These are phyloP conservation scores for Rhinogobius similis DNA, from an alignment of 2,113 vertebrate species.

Conservation along the genomic window DNA sequence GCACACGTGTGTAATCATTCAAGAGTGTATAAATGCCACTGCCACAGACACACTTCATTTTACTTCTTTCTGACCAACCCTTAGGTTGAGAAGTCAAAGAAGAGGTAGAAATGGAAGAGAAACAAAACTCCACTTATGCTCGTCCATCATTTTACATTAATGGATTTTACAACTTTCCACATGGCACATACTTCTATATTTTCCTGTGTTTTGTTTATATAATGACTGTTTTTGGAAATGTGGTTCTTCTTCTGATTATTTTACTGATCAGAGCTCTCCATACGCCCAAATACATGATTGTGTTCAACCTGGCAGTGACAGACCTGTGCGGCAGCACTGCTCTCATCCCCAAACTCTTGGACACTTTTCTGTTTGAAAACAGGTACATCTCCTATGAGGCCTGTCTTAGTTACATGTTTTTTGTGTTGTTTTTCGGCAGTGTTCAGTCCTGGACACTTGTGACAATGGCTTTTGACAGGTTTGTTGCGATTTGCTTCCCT, in stretches of 20 bases:
- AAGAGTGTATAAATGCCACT: neutral
- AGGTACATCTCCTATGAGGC: conserved; percentile 54
- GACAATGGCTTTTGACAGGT: conserved; percentile 66
- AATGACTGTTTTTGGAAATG: conserved; percentile 53
- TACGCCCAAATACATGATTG: conserved; percentile 64
- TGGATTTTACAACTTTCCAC: conserved; percentile 43
- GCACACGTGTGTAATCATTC: neutral
- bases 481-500: conserved; percentile 68
- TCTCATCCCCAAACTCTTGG: conserved; percentile 61
- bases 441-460: conserved; percentile 66
- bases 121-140: conserved; percentile 36
- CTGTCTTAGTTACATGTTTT: conserved; percentile 69
- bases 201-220: conserved; percentile 60
- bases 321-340: conserved; percentile 67
- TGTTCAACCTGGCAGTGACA: conserved; percentile 61
- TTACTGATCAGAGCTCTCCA: conserved; percentile 50
- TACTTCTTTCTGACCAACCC: neutral
- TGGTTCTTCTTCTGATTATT: conserved; percentile 49
- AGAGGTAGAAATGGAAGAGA: neutral
- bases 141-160: conserved; percentile 35
- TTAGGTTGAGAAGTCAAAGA: too few relatives aligned
- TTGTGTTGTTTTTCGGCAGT: conserved; percentile 36
- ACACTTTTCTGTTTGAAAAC: conserved; percentile 61
- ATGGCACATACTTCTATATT: conserved; percentile 54
- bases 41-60: neutral